phyloP scores from a whole-genome alignment of 2,888 invertebrate species.

The Orthonychiurus folsomi region DNA sequence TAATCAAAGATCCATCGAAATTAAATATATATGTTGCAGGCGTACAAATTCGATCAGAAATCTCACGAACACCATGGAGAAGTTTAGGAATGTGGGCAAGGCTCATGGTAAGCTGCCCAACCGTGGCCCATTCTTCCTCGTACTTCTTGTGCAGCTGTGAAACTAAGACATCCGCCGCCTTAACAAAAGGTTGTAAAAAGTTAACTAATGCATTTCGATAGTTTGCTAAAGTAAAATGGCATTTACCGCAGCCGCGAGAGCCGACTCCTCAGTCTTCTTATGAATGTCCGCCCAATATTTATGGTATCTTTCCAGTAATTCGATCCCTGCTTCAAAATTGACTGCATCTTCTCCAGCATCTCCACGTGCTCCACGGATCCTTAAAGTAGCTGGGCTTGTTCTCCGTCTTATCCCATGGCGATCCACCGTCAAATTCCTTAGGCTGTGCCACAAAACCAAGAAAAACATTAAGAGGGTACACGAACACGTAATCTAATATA shows the following conservation, averaged over 20 bases:
- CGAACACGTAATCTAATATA: no score
- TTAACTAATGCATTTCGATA: not conserved
- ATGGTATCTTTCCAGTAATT: constrained; percentile 61
- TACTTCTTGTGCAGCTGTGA: constrained; percentile 46
- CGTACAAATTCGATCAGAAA: constrained; percentile 48
- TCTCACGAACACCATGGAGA: constrained; percentile 46
- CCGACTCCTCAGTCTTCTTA: constrained; percentile 57
- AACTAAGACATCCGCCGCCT: constrained; percentile 47
- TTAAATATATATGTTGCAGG: not conserved
- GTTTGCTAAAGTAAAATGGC: not conserved
- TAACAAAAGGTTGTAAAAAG: constrained; percentile 13
- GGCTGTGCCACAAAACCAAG: constrained; percentile 19
- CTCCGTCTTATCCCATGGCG: constrained; percentile 19
- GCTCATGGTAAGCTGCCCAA: constrained; percentile 45
- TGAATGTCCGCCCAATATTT: constrained; percentile 63
- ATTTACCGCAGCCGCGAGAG: constrained; percentile 49
- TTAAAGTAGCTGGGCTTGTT: not conserved
- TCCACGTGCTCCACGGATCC: constrained; percentile 6
- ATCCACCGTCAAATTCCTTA: constrained; percentile 36
- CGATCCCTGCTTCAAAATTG: constrained; percentile 58
- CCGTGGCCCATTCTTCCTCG: constrained; percentile 46
- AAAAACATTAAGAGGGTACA: not conserved
- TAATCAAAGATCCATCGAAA: not conserved
- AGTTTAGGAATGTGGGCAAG: constrained; percentile 48
- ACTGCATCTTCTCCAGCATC: constrained; percentile 41